phyloP scores from a whole-genome alignment of 2,888 invertebrate genomes.

The Belgica antarctica region DNA sequence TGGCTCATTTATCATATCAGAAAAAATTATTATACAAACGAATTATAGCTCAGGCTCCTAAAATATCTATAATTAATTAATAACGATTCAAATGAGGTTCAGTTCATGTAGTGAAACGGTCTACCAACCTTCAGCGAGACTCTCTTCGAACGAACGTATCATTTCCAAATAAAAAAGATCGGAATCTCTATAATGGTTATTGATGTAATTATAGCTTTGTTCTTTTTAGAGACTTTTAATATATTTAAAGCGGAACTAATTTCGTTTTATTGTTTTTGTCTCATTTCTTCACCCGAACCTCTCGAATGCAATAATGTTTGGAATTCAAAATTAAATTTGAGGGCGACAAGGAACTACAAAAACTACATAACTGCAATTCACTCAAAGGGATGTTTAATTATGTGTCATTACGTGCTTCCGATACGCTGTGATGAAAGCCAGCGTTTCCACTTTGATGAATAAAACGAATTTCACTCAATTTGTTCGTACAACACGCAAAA shows the following conservation, averaged over 20 bases:
- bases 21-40: not conserved
- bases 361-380: not conserved
- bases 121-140: too few relatives aligned
- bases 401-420: constrained; percentile 23
- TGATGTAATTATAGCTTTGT: constrained; percentile 6
- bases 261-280: not conserved
- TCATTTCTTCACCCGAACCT: not conserved
- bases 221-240: constrained; percentile 12
- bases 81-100: constrained; percentile 1
- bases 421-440: not conserved
- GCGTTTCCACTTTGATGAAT: constrained; percentile 1
- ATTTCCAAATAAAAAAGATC: not conserved
- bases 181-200: constrained; percentile 2
- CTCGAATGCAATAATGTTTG: not conserved
- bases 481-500: too few relatives aligned
- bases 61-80: constrained; percentile 28
- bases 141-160: not conserved
- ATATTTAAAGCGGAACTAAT: constrained; percentile 17
- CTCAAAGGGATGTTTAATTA: constrained; percentile 9
- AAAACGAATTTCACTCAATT: not conserved
- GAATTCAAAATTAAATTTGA: not conserved
- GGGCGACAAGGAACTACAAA: too few relatives aligned
- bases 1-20: constrained; percentile 30
- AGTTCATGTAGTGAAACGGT: too few relatives aligned
- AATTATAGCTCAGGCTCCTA: constrained; percentile 8